Conservation (phyloP, 2,888 invertebrate genomes). For the Limnephilus auricula region DNA sequence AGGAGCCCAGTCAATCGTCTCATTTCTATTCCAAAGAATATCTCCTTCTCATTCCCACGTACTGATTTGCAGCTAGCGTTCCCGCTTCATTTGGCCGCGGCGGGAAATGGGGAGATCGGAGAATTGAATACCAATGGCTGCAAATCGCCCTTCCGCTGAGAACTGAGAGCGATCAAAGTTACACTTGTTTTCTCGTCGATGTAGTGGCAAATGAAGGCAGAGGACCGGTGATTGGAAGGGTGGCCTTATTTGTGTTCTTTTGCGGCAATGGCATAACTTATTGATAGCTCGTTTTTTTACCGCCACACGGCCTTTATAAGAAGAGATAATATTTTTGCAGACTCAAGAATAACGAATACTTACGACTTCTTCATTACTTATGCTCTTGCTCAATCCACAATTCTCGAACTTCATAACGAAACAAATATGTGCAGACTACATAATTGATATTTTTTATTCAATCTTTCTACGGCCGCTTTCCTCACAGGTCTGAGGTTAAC, state of each 20-base stretch:
- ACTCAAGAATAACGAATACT: not conserved
- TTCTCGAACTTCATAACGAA: no score
- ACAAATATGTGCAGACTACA: no score
- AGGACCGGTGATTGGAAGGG: constrained; percentile 61
- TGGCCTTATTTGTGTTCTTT: constrained; percentile 52
- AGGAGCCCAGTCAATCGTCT: constrained; percentile 76
- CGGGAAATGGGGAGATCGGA: constrained; percentile 69
- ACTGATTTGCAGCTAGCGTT: constrained; percentile 61
- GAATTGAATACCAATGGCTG: constrained; percentile 73
- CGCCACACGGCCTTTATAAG: not conserved
- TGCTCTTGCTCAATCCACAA: not conserved
- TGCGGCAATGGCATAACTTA: constrained; percentile 61
- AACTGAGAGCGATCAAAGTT: constrained; percentile 64
- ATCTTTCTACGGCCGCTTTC: no score
- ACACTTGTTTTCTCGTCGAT: constrained; percentile 64
- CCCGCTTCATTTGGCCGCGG: constrained; percentile 67
- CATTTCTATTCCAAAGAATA: constrained; percentile 71
- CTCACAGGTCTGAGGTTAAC: no score
- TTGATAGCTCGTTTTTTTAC: constrained; percentile 47
- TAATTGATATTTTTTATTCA: no score
- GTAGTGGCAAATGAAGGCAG: constrained; percentile 53
- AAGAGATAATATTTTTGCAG: constrained; percentile 15
- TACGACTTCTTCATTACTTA: not conserved
- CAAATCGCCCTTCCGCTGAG: constrained; percentile 66
- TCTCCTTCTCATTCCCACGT: constrained; percentile 69